phyloP scores from a whole-genome alignment of 2,797 vertebrate species.

The Limosa lapponica region DNA sequence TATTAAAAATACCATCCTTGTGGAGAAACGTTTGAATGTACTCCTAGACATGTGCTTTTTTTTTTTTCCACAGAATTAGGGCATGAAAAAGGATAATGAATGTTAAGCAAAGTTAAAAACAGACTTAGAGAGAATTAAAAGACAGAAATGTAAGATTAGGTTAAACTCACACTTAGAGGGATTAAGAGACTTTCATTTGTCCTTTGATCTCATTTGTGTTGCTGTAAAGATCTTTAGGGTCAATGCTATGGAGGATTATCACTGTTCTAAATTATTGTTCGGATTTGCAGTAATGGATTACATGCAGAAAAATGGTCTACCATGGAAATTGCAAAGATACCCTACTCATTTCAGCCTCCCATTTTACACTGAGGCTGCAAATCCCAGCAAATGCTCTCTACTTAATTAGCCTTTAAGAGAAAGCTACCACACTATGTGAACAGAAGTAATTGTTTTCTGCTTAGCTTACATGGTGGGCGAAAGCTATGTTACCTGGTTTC shows the following conservation, averaged over 20 bases:
- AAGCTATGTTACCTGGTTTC: neutral
- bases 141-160: conserved; percentile 65
- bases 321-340: neutral
- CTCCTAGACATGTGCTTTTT: neutral
- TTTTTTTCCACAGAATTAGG: neutral
- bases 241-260: conserved; percentile 57
- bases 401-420: neutral
- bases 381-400: neutral
- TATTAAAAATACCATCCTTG: neutral
- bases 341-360: neutral
- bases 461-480: neutral
- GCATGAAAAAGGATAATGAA: conserved; percentile 50
- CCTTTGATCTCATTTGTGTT: conserved; percentile 74
- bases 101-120: conserved; percentile 67
- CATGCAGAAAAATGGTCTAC: conserved; percentile 25
- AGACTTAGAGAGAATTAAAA: conserved; percentile 70
- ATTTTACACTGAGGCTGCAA: neutral
- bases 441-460: neutral
- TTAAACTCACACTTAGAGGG: conserved; percentile 62
- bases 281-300: conserved; percentile 28
- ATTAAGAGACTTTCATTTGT: conserved; percentile 70
- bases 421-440: neutral
- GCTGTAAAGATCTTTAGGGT: conserved; percentile 53
- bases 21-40: neutral
- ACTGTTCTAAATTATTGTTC: conserved; percentile 23